phyloP scores from a whole-genome alignment of 2,888 invertebrate genomes.

The Taenaris catops region DNA sequence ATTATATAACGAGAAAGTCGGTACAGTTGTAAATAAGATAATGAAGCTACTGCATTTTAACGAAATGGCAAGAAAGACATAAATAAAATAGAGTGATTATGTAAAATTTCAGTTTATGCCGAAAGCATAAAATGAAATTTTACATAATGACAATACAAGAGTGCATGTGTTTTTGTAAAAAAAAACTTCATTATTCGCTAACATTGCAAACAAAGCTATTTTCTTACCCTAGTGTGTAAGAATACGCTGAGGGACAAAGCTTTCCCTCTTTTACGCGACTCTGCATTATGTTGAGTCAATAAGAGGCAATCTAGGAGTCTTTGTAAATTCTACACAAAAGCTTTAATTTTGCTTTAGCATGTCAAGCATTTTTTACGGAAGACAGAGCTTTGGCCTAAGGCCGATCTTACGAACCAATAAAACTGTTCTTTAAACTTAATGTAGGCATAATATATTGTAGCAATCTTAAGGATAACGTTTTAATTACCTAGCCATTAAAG shows the following conservation, averaged over 20 bases:
- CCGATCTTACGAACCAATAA: constrained; percentile 1
- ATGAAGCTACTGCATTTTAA: too few relatives aligned
- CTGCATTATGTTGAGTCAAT: constrained; percentile 22
- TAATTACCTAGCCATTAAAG: too few relatives aligned
- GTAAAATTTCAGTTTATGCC: too few relatives aligned
- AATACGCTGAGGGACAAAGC: constrained; percentile 16
- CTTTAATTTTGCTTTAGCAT: constrained; percentile 13
- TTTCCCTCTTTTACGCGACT: constrained; percentile 10
- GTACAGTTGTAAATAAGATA: constrained; percentile 3
- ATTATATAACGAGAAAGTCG: neutral
- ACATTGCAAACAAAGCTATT: constrained; percentile 18
- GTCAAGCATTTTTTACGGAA: constrained; percentile 3
- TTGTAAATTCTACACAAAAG: constrained; percentile 17
- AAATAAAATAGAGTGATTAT: too few relatives aligned
- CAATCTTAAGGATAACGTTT: too few relatives aligned
- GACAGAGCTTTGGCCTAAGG: constrained; percentile 1
- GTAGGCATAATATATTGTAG: too few relatives aligned
- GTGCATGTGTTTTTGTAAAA: neutral
- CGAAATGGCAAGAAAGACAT: too few relatives aligned
- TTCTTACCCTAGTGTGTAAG: constrained; percentile 20
- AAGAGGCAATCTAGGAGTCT: constrained; percentile 20
- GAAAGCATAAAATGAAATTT: too few relatives aligned
- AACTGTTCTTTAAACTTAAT: too few relatives aligned
- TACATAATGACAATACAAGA: too few relatives aligned
- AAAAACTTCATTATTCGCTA: constrained; percentile 8